Percentiles rank a stretch among this genome's conserved stretches.
Conservation (phyloP, 2,113 vertebrate genomes). For the Cheirogaleus medius region DNA sequence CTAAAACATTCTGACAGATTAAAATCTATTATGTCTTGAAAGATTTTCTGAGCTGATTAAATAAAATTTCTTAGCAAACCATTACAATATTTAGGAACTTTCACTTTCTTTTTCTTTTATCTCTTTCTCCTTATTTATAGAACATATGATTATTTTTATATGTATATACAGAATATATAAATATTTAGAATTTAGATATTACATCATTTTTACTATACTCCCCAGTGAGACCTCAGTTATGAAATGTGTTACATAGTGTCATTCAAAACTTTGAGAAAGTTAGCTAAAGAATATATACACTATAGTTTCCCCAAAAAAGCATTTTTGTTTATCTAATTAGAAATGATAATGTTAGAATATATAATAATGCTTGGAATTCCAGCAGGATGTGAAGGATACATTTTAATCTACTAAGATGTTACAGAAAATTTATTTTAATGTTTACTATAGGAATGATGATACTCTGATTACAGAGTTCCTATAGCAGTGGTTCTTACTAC, state of each 20-base stretch:
- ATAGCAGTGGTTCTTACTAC: neutral
- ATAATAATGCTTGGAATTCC: neutral
- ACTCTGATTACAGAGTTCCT: neutral
- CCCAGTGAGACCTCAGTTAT: neutral
- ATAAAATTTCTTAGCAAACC: neutral
- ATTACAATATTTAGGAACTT: neutral
- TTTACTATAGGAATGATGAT: neutral
- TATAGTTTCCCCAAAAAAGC: neutral
- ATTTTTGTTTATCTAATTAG: neutral
- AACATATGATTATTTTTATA: neutral
- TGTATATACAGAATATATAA: neutral
- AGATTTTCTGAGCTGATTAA: constrained; percentile 31
- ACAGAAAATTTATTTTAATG: neutral
- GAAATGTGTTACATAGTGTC: neutral
- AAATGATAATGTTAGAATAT: neutral
- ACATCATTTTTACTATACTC: neutral
- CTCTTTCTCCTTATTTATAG: neutral
- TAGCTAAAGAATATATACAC: neutral
- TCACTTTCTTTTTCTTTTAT: neutral
- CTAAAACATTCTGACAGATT: neutral
- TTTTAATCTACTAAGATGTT: neutral
- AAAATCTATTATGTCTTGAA: constrained; percentile 6
- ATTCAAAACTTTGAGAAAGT: neutral
- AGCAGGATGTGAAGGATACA: neutral
- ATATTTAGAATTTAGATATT: constrained; percentile 31